Base-by-base conservation (phyloP, 1,140 invertebrate genomes). In the Drosophila orosa region DNA sequence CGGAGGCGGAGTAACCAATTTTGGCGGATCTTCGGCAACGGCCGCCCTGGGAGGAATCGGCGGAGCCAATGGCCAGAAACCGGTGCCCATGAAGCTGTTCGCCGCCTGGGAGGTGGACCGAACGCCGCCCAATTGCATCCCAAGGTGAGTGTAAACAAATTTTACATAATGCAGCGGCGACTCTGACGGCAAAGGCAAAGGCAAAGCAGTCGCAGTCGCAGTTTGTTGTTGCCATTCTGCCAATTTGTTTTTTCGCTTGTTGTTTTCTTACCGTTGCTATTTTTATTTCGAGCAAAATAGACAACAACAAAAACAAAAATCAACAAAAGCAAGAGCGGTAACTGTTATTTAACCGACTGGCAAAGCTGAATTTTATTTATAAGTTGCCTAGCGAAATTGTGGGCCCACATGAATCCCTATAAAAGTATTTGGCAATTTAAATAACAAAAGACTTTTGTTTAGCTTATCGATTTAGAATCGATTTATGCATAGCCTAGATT, bases 91-190 rank as follows among this genome's bases (percentile, higher is more conserved):
- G 98, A 98, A 98, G 94, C 94, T 99, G 75, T 99, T 99, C 94
- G 98, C 98, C 67, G 98, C 98, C 78, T 98, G 98, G 97, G 98
- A 99, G 95, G 97, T 99, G 63, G 98, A 99, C 93, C 95, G 98
- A 92, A 98, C 98, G 65, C 97, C 98, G 48, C 96, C 98, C 67
- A 98, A 98, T 93, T 99, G 98, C 93, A 98, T 99, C 93, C 98
- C 98, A 92, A 98, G 98, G 97, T 98, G 94, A 93, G 83, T 87
- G 57, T 65, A 55, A 47, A 75, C 58, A 65, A 74, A 52, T 56
- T 56, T 74, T 45, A 74, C 29, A 57, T 57, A 72, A 44, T 45
- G 27, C 24, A 29, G n/a, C 33, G 44, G 22, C 45, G 15, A 5
- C 15, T 25, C 25, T 10, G 45, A 48, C n/a, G 25, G 45, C 17